phyloP scores from a whole-genome alignment of 1,140 invertebrate genomes.

The Spodoptera frugiperda region DNA sequence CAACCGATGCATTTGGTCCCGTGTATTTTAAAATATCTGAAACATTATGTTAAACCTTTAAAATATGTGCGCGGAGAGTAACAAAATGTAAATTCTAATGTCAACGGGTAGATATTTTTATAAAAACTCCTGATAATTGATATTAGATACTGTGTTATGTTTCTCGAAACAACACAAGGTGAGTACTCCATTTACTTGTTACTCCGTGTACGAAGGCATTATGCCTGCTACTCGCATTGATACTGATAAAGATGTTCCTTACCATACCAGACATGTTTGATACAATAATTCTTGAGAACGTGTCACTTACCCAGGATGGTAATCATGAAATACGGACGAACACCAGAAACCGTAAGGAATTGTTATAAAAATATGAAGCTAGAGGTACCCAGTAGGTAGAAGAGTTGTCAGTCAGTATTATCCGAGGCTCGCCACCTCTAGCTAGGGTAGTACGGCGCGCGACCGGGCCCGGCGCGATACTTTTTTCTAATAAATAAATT shows the following conservation, averaged over 20 bases:
- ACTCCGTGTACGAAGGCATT: neutral
- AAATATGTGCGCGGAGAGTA: too few species aligned
- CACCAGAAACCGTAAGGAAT: slow-evolving; percentile 2
- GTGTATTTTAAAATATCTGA: too few species aligned
- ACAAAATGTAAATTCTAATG: neutral
- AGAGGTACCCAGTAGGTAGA: slow-evolving; percentile 22
- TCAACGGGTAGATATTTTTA: neutral
- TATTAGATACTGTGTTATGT: neutral
- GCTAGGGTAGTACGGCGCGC: slow-evolving; percentile 9
- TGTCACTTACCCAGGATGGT: neutral
- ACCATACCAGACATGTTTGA: neutral
- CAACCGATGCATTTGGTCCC: too few species aligned
- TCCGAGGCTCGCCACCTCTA: slow-evolving; percentile 22
- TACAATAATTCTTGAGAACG: neutral
- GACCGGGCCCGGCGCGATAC: neutral
- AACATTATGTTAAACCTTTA: too few species aligned
- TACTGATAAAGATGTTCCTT: neutral
- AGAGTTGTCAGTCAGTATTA: slow-evolving; percentile 18
- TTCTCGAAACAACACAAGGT: too few species aligned
- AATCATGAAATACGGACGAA: slow-evolving; percentile 5
- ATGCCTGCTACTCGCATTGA: neutral
- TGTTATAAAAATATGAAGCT: slow-evolving; percentile 3
- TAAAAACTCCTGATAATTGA: slow-evolving; percentile 1
- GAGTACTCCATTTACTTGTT: too few species aligned
- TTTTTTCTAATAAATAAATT: slow-evolving; percentile 19